Evolutionary conservation across 2,113 vertebrate genomes (phyloP), one percentile per base, ranked within the genome.

Genomic region (Sterrhoptilus dennistouni): DNA sequence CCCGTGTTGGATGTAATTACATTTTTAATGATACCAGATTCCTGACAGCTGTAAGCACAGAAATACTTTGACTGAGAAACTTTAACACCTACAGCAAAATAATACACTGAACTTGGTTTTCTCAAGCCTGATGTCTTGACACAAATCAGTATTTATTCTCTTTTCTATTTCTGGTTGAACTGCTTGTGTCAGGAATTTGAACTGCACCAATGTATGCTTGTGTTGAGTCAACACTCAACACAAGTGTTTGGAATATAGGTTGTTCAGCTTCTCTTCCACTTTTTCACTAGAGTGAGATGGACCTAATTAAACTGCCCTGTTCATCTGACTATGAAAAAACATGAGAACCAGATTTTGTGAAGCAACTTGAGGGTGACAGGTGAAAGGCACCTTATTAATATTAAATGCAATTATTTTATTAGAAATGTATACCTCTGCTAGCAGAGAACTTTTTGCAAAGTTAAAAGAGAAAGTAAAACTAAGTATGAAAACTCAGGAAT

Each of bases 381-480:
- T 81, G 40, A 56, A 95, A 87, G 17, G 6, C 14, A 89, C 10
- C 31, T 49, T 64, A 12, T 83, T 82, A 59, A 77, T 53, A 16
- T 89, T 77, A 91, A 59, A 50, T 45, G 47, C 11, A 61, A 15
- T n/a, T 50, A 20, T 93, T 77, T 72, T 49, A 66, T 56, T 78
- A 68, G 49, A 76, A 89, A 76, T 31, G 6, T 31, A 14, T 57
- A 31, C 8, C 45, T 78, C 53, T 64, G 53, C 23, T 69, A 69
- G 57, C 20, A 87, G 42, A 90, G 21, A 76, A 87, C 28, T 52
- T 83, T 50, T 57, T 70, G 6, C 31, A 54, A 65, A 85, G 28
- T 85, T 87, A 20, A 81, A 90, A 89, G 72, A 70, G 59, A 75
- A 89, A 93, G 57, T 85, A 76, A 91, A 95, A 79, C 33, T 25